These are phyloP conservation scores for Mythimna vitellina DNA, from an alignment of 2,888 invertebrate genomes.

Conservation along the genomic window DNA sequence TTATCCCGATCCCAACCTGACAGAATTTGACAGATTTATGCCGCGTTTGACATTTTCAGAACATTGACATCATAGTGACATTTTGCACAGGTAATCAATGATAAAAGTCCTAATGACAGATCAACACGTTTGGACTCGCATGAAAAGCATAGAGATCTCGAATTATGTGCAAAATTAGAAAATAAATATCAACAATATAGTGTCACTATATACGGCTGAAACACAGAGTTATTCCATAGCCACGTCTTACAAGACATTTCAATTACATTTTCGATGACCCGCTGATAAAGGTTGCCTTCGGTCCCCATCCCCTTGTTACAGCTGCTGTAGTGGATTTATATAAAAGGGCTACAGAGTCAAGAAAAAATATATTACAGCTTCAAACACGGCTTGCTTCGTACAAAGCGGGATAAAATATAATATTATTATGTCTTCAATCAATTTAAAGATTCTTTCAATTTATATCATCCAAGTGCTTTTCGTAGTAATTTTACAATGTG, in stretches of 20 bases:
- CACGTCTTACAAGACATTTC: conserved; percentile 70
- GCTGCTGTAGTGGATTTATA: conserved; percentile 27
- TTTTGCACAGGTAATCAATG: conserved; percentile 28
- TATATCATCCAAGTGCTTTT: conserved; percentile 61
- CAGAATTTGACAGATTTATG: conserved; percentile 43
- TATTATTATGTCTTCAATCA: conserved; percentile 58
- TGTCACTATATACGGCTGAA: neutral
- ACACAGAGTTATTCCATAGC: conserved; percentile 17
- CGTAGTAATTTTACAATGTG: conserved; percentile 63
- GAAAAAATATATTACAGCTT: conserved; percentile 47
- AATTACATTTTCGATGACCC: conserved; percentile 71
- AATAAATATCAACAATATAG: conserved; percentile 1
- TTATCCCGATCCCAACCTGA: conserved; percentile 12
- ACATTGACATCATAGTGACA: conserved; percentile 36
- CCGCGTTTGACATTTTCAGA: conserved; percentile 42
- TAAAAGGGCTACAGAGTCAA: conserved; percentile 49
- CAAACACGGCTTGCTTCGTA: conserved; percentile 26
- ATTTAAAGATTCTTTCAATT: conserved; percentile 56
- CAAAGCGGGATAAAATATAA: conserved; percentile 19
- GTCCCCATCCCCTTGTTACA: conserved; percentile 52
- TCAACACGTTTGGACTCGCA: neutral
- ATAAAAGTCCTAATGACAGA: too few species aligned
- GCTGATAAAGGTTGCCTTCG: conserved; percentile 69
- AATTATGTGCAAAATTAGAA: neutral
- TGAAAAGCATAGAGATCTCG: neutral